A percentile compares a stretch with the other conserved stretches of the same genome.
phyloP scores from a whole-genome alignment of 1,140 invertebrate genomes.

The Steinernema feltiae region DNA sequence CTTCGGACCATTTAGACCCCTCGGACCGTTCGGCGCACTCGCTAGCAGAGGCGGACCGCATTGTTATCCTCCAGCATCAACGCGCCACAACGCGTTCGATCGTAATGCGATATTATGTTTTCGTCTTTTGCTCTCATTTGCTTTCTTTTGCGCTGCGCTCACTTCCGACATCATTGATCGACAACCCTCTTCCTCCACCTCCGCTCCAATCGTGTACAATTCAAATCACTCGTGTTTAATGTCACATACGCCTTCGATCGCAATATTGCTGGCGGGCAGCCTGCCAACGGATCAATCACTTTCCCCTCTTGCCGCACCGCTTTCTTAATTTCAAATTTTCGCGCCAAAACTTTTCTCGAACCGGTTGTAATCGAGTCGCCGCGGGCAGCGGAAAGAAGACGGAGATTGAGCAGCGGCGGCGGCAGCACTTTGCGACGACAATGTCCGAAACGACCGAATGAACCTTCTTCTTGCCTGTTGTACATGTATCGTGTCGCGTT shows the following conservation, averaged over 20 bases:
- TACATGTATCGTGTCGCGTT: background rate
- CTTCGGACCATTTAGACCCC: background rate
- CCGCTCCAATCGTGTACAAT: background rate
- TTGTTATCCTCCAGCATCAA: background rate
- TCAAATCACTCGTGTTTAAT: background rate
- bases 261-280: background rate
- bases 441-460: background rate
- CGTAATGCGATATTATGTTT: conserved; percentile 15
- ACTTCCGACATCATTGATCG: background rate
- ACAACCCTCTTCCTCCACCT: background rate
- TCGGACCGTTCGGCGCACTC: background rate
- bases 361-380: background rate
- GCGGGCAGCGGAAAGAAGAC: background rate
- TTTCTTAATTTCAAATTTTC: conserved; percentile 1
- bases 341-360: conserved; percentile 5
- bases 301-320: background rate
- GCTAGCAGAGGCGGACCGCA: background rate
- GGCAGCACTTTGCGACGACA: background rate
- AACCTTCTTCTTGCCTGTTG: too few species aligned
- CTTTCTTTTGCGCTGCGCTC: background rate
- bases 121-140: conserved; percentile 6
- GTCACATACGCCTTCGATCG: background rate
- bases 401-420: background rate
- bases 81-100: background rate
- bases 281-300: conserved; percentile 1